Conservation (phyloP, 2,113 vertebrate species). For the Lanius ludovicianus region DNA sequence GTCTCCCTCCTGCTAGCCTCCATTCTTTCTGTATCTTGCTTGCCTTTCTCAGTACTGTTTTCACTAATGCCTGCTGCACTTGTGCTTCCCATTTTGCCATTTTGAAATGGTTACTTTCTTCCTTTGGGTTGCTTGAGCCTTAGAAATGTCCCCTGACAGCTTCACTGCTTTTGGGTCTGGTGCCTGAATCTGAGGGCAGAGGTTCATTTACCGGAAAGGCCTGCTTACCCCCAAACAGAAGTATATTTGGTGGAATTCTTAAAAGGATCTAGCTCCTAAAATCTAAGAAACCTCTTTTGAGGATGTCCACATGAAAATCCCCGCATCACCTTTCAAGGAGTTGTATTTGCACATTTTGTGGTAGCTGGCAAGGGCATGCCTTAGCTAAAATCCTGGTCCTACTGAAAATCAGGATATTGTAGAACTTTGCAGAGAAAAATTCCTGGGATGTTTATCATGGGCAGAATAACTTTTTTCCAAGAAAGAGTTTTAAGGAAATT, state of each 20-base stretch:
- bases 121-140: background rate
- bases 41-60: background rate
- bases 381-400: background rate
- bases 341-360: background rate
- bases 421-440: background rate
- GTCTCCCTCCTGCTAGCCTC: background rate
- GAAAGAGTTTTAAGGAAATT: slow-evolving; percentile 6
- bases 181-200: background rate
- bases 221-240: background rate
- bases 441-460: background rate
- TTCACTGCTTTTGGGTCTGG: background rate
- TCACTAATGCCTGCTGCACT: background rate
- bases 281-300: background rate
- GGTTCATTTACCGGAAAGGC: background rate
- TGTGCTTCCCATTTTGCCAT: background rate
- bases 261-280: background rate
- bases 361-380: background rate
- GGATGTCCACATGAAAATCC: background rate
- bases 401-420: background rate
- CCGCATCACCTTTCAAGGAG: background rate
- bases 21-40: background rate
- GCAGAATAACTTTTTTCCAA: background rate
- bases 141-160: background rate
- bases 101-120: background rate
- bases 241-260: background rate